Base-by-base conservation (phyloP, 1,140 invertebrate genomes). In the Dysdera silvatica region DNA sequence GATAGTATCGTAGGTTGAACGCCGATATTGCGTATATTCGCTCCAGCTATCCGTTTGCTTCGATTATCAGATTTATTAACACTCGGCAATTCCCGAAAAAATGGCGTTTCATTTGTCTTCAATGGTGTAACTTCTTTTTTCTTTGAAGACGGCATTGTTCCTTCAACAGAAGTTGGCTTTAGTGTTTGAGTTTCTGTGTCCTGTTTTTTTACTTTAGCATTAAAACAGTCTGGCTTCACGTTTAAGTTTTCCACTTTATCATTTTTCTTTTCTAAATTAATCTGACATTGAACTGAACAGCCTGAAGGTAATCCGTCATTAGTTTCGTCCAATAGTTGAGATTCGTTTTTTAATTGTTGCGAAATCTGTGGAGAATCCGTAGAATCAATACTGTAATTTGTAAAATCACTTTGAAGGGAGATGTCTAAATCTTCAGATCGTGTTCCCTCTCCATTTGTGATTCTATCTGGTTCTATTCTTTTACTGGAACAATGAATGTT, bases 361-460 rank as follows among this genome's bases (percentile, higher is more conserved):
- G 66, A 61, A 16, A 55, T 69, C 69, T 41, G n/a, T n/a, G 65
- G 65, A 16, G 65, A 67, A 41, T 67, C 65, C 16, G 55, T 56
- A 20, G 64, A 53, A 48, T 67, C 65, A 16, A 55, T 67, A 33
- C 64, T 61, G 55, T 63, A 67, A 37, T 35, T 58, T 12, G 59
- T 57, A 18, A 53, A 45, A 14, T 53, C 65, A 31, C 41, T 54
- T 62, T 66, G 58, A 33, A 59, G 56, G 28, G 53, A 41, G 24
- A 37, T 60, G 26, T 66, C 67, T 33, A 59, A 62, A 6, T 55
- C 29, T n/a, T 66, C 52, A 33, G 67, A 68, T 66, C 90, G 87
- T 0, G 87, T 89, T 76, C 91, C 89, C 73, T 93, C 89, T 93
- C 89, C 67, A 88, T 86, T 40, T 66, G 88, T 84, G 64, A 37